Base-by-base conservation (phyloP, 92 coral and sea anemone species). In the Zoanthus sansibaricus region DNA sequence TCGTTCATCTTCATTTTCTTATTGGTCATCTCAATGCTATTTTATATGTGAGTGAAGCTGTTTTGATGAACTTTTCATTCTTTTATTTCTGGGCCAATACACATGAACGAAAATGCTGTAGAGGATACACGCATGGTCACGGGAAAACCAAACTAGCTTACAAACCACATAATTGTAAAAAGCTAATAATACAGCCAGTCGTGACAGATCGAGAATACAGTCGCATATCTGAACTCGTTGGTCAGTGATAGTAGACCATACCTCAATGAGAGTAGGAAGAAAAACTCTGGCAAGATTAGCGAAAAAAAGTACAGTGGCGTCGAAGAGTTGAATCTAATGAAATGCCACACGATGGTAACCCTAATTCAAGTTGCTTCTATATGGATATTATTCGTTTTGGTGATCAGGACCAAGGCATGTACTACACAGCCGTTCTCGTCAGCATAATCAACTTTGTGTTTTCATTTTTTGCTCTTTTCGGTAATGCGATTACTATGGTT, bases 391-490 rank as follows among this genome's bases (percentile, higher is more conserved):
- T 91, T 78, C 70, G 77, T 54, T 88, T 91, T 54, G 52, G 66
- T 6, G 44, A 59, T 37, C 82, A 72, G 11, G 75, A 68, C 15
- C 72, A 71, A 13, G 58, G 64, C 21, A 74, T 91, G 75, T 91
- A 87, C 62, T 82, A 87, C 66, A 83, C 88, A 6, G 86, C 93
- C 0, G 66, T 91, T n/a, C 62, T 88, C 3, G 83, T 90, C 6
- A 83, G 91, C 68, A 71, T 88, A n/a, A 62, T 91, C 32, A 91
- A 91, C 75, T 87, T 80, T 32, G 66, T 83, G n/a, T 77, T 88
- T 30, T 67, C 76, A 11, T 20, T 88, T 78, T 61, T 84, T 45
- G 93, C 93, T 76, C 76, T 84, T 77, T 75, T 88, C 20, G 91
- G 91, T 21, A 91, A 91, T 72, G 76, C 88, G 15, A 51, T 91